These are phyloP conservation scores for Xylocopa sonorina DNA, from an alignment of 1,140 invertebrate genomes.

Conservation along the genomic window DNA sequence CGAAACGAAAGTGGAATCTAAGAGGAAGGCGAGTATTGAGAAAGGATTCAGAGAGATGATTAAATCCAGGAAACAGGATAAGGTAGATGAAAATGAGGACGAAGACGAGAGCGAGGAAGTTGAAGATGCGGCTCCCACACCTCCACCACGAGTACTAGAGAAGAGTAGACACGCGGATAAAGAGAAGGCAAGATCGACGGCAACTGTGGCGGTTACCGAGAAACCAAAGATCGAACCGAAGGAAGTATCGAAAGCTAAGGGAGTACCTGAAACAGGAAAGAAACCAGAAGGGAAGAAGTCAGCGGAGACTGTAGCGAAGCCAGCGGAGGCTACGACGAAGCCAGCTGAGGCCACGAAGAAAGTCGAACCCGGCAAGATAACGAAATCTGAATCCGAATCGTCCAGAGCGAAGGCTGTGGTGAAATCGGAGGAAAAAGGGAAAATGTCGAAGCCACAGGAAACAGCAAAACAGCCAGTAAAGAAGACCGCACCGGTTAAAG, in stretches of 20 bases:
- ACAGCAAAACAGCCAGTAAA: conserved; percentile 43
- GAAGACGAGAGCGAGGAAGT: neutral
- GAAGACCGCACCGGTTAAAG: conserved; percentile 35
- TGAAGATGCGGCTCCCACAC: neutral
- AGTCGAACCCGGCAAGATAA: neutral
- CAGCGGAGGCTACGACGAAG: neutral
- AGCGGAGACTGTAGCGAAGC: neutral
- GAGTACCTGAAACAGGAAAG: conserved; percentile 7
- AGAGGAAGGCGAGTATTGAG: conserved; percentile 17
- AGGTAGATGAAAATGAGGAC: neutral
- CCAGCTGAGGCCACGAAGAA: conserved; percentile 20
- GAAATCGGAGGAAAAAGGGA: conserved; percentile 57
- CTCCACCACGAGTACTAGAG: conserved; percentile 67
- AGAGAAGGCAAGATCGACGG: conserved; percentile 63
- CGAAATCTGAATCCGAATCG: neutral
- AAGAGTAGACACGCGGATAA: conserved; percentile 78
- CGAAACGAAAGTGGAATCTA: conserved; percentile 45
- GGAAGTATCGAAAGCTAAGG: conserved; percentile 49
- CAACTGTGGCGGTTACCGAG: neutral
- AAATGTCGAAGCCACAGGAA: conserved; percentile 55
- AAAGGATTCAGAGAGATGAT: conserved; percentile 21
- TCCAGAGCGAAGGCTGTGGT: neutral
- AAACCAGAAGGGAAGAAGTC: neutral
- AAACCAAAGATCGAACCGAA: conserved; percentile 27
- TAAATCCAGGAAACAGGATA: conserved; percentile 13